A percentile compares a stretch with the other conserved stretches of the same genome.
phyloP scores from a whole-genome alignment of 2,797 vertebrate species.

The Protonibea diacanthus region DNA sequence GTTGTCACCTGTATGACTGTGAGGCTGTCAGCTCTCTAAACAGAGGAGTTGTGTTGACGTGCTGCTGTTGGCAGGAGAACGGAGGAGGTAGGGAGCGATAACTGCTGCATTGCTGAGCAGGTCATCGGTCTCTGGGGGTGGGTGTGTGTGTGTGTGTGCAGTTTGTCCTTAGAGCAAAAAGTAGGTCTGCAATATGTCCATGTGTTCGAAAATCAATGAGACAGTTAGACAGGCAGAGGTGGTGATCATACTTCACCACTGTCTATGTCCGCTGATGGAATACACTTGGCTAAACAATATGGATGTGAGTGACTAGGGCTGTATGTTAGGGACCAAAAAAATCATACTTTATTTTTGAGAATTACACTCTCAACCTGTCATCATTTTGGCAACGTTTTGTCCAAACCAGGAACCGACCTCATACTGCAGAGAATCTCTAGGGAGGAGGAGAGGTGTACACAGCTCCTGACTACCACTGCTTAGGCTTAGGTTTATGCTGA shows the following conservation, averaged over 20 bases:
- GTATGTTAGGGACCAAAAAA: not conserved
- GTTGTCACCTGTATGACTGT: conserved; percentile 42
- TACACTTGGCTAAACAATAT: not conserved
- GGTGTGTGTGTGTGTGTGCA: not conserved
- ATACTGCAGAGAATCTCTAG: not conserved
- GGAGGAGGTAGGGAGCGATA: conserved; percentile 7
- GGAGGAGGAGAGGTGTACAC: not conserved
- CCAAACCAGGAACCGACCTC: not conserved
- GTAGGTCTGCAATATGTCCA: conserved; percentile 1
- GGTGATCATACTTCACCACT: not conserved
- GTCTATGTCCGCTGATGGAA: not conserved
- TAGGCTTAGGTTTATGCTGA: not conserved
- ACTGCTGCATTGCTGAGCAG: conserved; percentile 15
- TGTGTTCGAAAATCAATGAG: conserved; percentile 27
- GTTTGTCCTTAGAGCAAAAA: conserved; percentile 7
- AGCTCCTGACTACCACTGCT: not conserved
- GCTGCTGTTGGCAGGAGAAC: conserved; percentile 13
- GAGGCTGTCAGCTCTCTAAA: conserved; percentile 41
- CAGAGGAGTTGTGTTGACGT: conserved; percentile 32
- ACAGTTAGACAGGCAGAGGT: conserved; percentile 2
- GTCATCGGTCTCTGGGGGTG: conserved; percentile 9
- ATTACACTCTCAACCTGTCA: not conserved
- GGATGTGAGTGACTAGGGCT: not conserved
- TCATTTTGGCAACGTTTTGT: not conserved
- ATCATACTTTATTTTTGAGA: not conserved